Evolutionary conservation across 2,888 invertebrate genomes (phyloP), one percentile per base, ranked within the genome.

Genomic region (Patella caerulea): DNA sequence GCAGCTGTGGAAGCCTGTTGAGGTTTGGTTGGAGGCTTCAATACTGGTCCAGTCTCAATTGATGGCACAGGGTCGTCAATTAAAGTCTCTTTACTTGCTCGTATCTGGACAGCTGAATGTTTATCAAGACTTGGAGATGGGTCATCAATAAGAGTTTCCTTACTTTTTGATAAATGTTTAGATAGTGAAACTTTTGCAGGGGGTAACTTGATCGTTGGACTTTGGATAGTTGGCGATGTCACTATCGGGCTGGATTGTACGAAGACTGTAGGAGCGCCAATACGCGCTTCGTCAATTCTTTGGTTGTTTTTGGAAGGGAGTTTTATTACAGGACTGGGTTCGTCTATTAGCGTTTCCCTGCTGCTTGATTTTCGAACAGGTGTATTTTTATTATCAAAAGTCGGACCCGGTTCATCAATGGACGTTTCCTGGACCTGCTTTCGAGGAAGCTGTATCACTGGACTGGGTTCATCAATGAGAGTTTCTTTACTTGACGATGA

Each of bases 331-430:
- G 24, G 71, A 53, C 74, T 65, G 2, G 77, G 34, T 56, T 79
- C 79, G 72, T 81, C 81, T 29, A 78, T 72, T 55, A 74, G 70
- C 34, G 81, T 81, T 76, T 79, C 79, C n/a, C 54, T 72, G 15
- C 56, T 71, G 17, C 17, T 72, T 65, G 5, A 53, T 45, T 34
- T 19, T 24, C n/a, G n/a, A 71, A 45, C 24, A 29, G 71, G 24
- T 14, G 45, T 19, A 71, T 71, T 17, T 19, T 65, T 65, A 24
- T 24, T 19, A 24, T 24, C 65, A 65, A 24, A n/a, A 24, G 24
- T 24, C 0, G 65, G 19, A 3, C 65, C 19, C 11, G 65, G 65
- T 11, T 65, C 65, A 24, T 65, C 65, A 24, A 65, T 65, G 19
- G 24, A 24, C 3, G 65, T 65, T 19, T 65, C 65, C 3, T 24